phyloP scores from a whole-genome alignment of 2,113 vertebrate genomes.

The Anarrhichthys ocellatus region DNA sequence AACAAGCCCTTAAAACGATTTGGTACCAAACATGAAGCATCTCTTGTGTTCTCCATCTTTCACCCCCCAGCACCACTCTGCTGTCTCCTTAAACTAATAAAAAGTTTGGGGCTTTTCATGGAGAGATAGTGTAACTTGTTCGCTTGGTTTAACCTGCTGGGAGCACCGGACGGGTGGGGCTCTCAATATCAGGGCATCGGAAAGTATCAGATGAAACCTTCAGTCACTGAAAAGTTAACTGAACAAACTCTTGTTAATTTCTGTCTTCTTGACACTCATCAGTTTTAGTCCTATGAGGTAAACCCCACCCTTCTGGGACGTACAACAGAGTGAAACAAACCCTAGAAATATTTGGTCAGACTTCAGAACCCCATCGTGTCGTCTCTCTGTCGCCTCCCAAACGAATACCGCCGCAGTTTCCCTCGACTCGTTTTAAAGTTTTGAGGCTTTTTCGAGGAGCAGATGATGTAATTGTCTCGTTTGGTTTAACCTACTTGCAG shows the following conservation, averaged over 20 bases:
- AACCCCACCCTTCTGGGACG: constrained; percentile 18
- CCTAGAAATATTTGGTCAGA: neutral
- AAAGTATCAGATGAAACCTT: neutral
- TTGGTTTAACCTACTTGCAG: constrained; percentile 60
- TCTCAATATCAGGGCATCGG: neutral
- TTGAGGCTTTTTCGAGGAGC: constrained; percentile 19
- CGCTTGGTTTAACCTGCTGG: neutral
- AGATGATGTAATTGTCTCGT: constrained; percentile 35
- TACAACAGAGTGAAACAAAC: constrained; percentile 3
- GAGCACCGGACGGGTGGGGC: constrained; percentile 16
- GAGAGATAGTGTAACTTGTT: neutral
- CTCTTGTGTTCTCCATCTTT: neutral
- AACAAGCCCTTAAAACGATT: constrained; percentile 23
- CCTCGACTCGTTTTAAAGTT: constrained; percentile 23
- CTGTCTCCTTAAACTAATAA: no score
- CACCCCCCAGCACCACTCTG: neutral
- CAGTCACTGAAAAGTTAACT: neutral
- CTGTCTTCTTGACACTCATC: neutral
- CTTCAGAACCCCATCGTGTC: neutral
- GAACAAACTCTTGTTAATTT: neutral
- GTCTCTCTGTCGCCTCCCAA: neutral
- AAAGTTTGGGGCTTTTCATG: neutral
- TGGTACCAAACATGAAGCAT: neutral
- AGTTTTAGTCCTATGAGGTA: neutral
- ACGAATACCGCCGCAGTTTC: constrained; percentile 2